A percentile compares a stretch with the other conserved stretches of the same genome.
phyloP scores from a whole-genome alignment of 2,113 vertebrate genomes.

The Cryptotis parvus region DNA sequence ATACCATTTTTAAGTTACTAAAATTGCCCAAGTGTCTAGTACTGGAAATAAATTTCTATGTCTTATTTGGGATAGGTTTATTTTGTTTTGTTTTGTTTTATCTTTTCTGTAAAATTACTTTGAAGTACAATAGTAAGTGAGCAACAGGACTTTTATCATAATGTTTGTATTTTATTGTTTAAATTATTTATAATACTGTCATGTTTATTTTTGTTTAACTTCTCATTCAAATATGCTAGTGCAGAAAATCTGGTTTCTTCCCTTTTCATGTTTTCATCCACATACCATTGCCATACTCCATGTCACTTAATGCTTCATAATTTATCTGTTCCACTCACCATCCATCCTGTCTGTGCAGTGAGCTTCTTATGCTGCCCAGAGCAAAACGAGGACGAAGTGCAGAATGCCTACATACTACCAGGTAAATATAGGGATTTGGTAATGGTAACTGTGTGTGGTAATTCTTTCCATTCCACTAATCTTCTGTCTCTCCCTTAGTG shows the following conservation, averaged over 20 bases:
- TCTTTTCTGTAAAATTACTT: neutral
- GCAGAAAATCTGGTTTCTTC: slow-evolving; percentile 88
- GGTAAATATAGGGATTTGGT: slow-evolving; percentile 92
- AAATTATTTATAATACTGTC: slow-evolving; percentile 71
- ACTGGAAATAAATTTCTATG: neutral
- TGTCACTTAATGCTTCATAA: slow-evolving; percentile 92
- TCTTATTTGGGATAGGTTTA: slow-evolving; percentile 14
- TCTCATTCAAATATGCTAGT: slow-evolving; percentile 79
- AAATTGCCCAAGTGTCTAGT: slow-evolving; percentile 21
- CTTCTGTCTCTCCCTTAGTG: slow-evolving; percentile 44
- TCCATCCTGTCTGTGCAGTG: slow-evolving; percentile 96
- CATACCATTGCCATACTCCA: slow-evolving; percentile 88
- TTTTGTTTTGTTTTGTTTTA: slow-evolving; percentile 68
- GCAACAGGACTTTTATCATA: slow-evolving; percentile 28
- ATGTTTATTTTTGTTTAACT: slow-evolving; percentile 76
- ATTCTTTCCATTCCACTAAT: slow-evolving; percentile 61
- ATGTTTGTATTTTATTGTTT: slow-evolving; percentile 77
- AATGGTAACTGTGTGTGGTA: slow-evolving; percentile 75
- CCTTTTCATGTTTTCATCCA: slow-evolving; percentile 88
- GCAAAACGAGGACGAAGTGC: slow-evolving; percentile 99
- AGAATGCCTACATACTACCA: slow-evolving; percentile 99
- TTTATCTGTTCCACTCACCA: slow-evolving; percentile 90
- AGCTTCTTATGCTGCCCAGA: slow-evolving; percentile 98
- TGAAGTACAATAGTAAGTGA: slow-evolving; percentile 32
- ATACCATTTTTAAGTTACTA: slow-evolving; percentile 23